phyloP scores from a whole-genome alignment of 37 sponge, comb jelly and placozoan species.

The Cliona cf. orientalis region DNA sequence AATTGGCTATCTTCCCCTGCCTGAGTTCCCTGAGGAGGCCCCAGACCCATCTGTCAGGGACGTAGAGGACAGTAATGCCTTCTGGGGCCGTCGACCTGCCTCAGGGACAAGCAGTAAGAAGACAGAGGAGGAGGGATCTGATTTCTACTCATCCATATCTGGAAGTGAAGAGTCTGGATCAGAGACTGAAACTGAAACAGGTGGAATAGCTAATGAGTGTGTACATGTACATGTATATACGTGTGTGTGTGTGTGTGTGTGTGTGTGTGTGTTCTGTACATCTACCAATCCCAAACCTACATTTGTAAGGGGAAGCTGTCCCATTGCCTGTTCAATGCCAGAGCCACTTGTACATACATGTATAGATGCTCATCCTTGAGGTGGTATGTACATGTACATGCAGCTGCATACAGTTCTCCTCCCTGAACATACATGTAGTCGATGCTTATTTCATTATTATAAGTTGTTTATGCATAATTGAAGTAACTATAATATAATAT shows the following conservation, averaged over 20 bases:
- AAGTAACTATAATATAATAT: too few relatives aligned
- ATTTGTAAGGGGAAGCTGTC: too few relatives aligned
- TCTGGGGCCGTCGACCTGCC: conserved; percentile 6
- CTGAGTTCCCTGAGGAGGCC: conserved; percentile 85
- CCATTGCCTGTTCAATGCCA: too few relatives aligned
- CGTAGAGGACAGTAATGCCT: conserved; percentile 65
- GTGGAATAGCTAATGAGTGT: not conserved
- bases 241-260: not conserved
- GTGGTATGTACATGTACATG: too few relatives aligned
- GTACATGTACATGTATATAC: not conserved
- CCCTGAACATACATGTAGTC: too few relatives aligned
- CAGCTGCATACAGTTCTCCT: too few relatives aligned
- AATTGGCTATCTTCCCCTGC: conserved; percentile 87
- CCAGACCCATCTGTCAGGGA: conserved; percentile 92
- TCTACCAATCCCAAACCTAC: too few relatives aligned
- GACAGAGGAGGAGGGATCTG: conserved; percentile 45
- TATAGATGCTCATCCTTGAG: too few relatives aligned
- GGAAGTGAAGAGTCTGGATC: conserved; percentile 71
- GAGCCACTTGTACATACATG: too few relatives aligned
- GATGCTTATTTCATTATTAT: too few relatives aligned
- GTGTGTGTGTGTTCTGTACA: not conserved
- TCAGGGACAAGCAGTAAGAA: conserved; percentile 50
- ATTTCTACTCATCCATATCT: conserved; percentile 73
- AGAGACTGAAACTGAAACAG: conserved; percentile 32
- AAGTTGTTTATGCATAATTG: too few relatives aligned